Percentiles rank a stretch among this genome's conserved stretches.
Conservation (phyloP, 2,797 vertebrate genomes). For the Sarcophilus harrisii region DNA sequence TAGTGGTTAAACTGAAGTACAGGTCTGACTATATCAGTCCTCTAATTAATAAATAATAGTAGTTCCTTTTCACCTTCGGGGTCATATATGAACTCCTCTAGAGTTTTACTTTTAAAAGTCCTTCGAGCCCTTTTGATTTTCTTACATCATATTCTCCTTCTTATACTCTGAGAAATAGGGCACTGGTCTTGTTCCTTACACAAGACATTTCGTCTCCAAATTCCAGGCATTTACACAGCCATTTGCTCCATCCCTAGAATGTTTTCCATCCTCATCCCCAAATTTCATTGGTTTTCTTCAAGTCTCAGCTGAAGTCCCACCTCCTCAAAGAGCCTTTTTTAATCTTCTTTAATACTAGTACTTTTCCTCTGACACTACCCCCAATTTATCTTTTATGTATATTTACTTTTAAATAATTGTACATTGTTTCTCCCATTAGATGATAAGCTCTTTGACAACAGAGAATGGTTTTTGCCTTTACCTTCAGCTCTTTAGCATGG, state of each 20-base stretch:
- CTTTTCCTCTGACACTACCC: background rate
- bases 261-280: background rate
- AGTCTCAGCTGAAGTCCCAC: background rate
- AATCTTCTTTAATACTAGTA: background rate
- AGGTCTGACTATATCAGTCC: background rate
- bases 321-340: background rate
- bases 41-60: background rate
- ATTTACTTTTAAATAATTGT: background rate
- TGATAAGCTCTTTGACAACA: background rate
- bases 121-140: background rate
- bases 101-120: background rate
- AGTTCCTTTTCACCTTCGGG: background rate
- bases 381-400: background rate
- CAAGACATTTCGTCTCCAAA: background rate
- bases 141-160: background rate
- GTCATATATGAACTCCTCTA: background rate
- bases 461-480: background rate
- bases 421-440: background rate
- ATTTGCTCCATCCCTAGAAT: background rate
- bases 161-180: background rate
- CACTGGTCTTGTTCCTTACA: background rate
- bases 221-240: background rate
- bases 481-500: background rate
- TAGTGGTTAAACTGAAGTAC: background rate
- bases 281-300: background rate